Percentiles rank a stretch among this genome's conserved stretches.
These are phyloP conservation scores for Tragulus kanchil DNA, from an alignment of 2,113 vertebrate genomes.

Conservation along the genomic window DNA sequence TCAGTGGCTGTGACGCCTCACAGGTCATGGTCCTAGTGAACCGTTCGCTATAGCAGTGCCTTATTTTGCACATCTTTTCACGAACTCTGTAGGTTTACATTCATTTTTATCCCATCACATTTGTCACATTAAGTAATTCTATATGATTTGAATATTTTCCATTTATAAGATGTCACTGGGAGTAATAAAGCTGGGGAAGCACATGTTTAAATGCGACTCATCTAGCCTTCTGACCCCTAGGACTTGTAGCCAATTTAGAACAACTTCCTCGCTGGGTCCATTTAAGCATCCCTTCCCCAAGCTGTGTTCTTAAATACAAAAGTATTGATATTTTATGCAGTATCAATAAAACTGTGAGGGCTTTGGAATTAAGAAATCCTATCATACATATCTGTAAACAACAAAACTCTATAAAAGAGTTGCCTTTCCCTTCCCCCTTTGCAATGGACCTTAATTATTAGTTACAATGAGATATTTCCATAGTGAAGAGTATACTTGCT, in stretches of 20 bases:
- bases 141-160: conserved; percentile 1
- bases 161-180: background rate
- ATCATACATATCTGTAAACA: too few species aligned
- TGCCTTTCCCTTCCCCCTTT: background rate
- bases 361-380: too few species aligned
- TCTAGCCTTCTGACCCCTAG: background rate
- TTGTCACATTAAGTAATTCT: conserved; percentile 38
- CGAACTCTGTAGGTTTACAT: background rate
- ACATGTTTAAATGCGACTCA: background rate
- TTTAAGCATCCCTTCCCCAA: background rate
- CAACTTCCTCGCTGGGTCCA: accelerated
- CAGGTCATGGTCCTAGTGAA: background rate
- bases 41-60: background rate
- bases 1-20: accelerated
- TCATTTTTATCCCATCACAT: background rate
- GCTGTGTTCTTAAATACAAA: background rate
- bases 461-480: background rate
- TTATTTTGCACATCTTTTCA: background rate
- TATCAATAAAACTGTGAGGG: background rate
- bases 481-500: accelerated
- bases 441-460: background rate
- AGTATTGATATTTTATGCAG: background rate
- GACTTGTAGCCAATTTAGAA: background rate
- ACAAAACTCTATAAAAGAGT: too few species aligned
- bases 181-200: background rate